phyloP scores from a whole-genome alignment of 1,140 invertebrate species.

The Platyura marginata region DNA sequence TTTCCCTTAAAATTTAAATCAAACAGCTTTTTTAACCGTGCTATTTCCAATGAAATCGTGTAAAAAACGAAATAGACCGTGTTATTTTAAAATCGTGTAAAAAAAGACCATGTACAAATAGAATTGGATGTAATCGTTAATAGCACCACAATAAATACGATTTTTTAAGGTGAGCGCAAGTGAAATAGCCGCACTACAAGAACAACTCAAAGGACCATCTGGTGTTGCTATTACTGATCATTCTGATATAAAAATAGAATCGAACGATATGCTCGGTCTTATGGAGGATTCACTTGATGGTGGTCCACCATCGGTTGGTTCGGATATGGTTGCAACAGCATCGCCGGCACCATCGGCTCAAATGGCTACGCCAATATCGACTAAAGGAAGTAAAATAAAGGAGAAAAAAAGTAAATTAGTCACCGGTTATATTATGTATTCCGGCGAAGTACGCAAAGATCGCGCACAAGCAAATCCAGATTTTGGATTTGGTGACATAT shows the following conservation, averaged over 20 bases:
- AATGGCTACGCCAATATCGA: constrained; percentile 29
- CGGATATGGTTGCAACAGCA: constrained; percentile 33
- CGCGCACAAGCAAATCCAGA: constrained; percentile 81
- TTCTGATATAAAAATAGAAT: constrained; percentile 18
- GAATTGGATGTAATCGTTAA: not conserved
- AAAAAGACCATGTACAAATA: no score
- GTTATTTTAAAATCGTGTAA: no score
- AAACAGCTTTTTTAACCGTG: no score
- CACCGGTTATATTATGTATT: constrained; percentile 97
- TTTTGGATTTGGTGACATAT: constrained; percentile 92
- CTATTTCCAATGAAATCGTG: not conserved
- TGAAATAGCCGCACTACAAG: not conserved
- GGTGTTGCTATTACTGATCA: no score
- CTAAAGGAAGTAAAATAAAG: constrained; percentile 20
- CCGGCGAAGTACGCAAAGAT: constrained; percentile 85
- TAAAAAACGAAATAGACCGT: not conserved
- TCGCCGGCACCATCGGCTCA: constrained; percentile 26
- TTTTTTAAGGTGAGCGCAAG: not conserved
- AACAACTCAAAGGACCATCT: not conserved
- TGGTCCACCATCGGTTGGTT: constrained; percentile 52
- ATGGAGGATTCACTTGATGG: constrained; percentile 53
- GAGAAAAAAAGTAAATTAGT: constrained; percentile 63
- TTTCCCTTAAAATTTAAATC: not conserved
- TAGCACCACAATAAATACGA: not conserved
- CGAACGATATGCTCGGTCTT: constrained; percentile 34